Evolutionary conservation across 2,113 vertebrate genomes (phyloP).

Genomic region (Tricholaema leucomelas): DNA sequence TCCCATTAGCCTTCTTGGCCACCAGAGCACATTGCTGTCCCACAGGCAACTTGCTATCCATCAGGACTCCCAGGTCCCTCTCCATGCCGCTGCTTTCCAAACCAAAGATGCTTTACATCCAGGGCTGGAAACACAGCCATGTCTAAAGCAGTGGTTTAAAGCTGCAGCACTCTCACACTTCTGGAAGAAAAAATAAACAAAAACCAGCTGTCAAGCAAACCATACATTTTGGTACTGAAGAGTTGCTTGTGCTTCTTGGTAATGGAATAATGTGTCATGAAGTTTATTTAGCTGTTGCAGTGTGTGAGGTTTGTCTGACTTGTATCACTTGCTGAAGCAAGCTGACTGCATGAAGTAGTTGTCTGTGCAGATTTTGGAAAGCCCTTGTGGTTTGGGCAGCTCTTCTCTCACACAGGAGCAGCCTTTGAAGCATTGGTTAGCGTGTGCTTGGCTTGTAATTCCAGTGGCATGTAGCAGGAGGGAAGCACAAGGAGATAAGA

Average conservation of each 20-base stretch:
- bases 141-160: neutral
- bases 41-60: too few relatives aligned
- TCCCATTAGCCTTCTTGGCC: too few relatives aligned
- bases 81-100: neutral
- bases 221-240: neutral
- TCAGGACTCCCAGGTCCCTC: too few relatives aligned
- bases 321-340: neutral
- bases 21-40: too few relatives aligned
- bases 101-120: neutral
- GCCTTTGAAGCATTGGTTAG: neutral
- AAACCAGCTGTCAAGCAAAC: neutral
- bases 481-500: neutral
- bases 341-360: neutral
- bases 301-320: neutral
- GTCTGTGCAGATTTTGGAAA: neutral
- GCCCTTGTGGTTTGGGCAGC: neutral
- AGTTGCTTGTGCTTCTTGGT: neutral
- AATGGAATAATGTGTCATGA: constrained; percentile 24
- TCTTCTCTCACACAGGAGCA: neutral
- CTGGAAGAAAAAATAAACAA: neutral
- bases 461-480: neutral
- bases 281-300: constrained; percentile 35
- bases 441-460: neutral
- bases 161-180: neutral
- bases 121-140: neutral